Evolutionary conservation across 2,113 vertebrate genomes (phyloP).

Genomic region (Anas platyrhynchos): DNA sequence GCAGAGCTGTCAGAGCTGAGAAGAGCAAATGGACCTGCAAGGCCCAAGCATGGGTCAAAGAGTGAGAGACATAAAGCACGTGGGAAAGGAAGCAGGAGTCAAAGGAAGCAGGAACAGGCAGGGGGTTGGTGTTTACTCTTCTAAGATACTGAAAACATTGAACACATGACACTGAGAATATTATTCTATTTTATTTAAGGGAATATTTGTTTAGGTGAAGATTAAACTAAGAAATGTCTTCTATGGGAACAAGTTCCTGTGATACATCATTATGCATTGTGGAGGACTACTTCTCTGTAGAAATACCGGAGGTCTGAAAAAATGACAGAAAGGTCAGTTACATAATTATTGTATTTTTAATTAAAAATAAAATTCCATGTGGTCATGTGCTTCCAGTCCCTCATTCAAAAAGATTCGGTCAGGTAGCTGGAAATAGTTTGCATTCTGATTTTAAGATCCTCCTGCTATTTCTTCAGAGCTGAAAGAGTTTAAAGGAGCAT

Average conservation of each 20-base stretch:
- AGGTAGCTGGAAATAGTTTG: neutral
- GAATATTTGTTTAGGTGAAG: slow-evolving; percentile 42
- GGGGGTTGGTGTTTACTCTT: slow-evolving; percentile 27
- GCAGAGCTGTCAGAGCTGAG: neutral
- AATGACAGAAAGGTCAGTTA: slow-evolving; percentile 10
- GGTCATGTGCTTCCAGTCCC: neutral
- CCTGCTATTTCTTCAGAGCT: slow-evolving; percentile 16
- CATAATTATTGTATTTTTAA: neutral
- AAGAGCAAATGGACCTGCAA: neutral
- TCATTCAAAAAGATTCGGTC: neutral
- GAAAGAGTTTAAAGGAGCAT: neutral
- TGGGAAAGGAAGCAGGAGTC: slow-evolving; percentile 57
- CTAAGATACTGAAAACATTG: neutral
- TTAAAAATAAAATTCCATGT: neutral
- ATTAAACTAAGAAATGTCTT: neutral
- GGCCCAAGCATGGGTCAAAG: neutral
- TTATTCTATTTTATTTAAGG: slow-evolving; percentile 4
- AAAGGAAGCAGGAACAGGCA: slow-evolving; percentile 36
- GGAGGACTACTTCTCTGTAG: neutral
- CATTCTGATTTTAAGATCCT: neutral
- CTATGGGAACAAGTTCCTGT: neutral
- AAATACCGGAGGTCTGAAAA: neutral
- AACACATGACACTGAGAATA: neutral
- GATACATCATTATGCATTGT: neutral
- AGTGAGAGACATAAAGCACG: neutral